Evolutionary conservation across 1,140 invertebrate species (phyloP), one percentile per base, ranked within the genome.

Genomic region (Zaprionus africanus): DNA sequence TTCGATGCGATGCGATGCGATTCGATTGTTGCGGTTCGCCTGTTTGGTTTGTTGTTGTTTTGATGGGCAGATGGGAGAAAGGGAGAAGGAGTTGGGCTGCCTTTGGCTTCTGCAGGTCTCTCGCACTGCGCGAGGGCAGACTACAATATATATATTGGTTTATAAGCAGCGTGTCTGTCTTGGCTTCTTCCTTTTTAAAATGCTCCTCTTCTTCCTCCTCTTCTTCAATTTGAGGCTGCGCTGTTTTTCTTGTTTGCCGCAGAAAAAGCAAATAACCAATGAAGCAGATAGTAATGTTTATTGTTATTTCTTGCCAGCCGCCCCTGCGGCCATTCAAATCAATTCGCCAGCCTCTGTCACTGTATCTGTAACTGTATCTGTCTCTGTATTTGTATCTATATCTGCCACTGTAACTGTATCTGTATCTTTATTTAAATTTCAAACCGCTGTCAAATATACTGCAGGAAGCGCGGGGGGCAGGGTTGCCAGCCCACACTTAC

Each of bases 281-380:
- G 85, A 80, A 90, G 85, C 85, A 90, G 85, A 90, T 90, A 90
- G 85, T 81, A 90, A 90, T 90, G 85, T 90, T 90, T 90, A 90
- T 90, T 90, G 85, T 90, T 90, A 90, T 90, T 90, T 90, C 82
- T 77, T 73, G 61, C 57, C 57, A 51, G 36, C 60, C 38, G 31
- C 41, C 67, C 58, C 64, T 57, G 53, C 70, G 79, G 85, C 75
- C 73, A 90, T 85, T 90, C 79, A 84, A 90, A 90, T 90, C 85
- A 90, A 90, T 90, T 90, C 82, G 51, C 13, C 61, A 43, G 46
- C 68, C 64, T 66, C 71, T 15, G 38, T 41, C 38, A 6, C 43
- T 19, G 6, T 46, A 5, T 46, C 17, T 12, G 17, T 49, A 7
- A 11, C 17, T 22, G 9, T 51, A 4, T 51, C 46, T 51, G 19